These are phyloP conservation scores for Trilocha varians DNA, from an alignment of 2,888 invertebrate species.

Conservation along the genomic window DNA sequence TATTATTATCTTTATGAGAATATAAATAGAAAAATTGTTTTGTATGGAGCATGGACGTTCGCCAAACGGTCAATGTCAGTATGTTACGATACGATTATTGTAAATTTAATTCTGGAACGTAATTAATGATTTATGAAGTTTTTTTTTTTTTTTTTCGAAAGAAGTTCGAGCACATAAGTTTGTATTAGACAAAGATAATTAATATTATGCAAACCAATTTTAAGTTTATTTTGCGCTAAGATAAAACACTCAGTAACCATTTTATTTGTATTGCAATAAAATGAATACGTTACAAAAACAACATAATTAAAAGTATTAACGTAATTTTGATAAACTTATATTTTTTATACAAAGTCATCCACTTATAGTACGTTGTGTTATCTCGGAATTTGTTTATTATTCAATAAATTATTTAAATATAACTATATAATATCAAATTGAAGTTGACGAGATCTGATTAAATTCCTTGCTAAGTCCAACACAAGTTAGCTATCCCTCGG, in stretches of 20 bases:
- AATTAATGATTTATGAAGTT: too few species aligned
- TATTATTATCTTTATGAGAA: constrained; percentile 23
- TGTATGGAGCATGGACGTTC: constrained; percentile 31
- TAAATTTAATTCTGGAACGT: too few species aligned
- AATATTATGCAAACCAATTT: too few species aligned
- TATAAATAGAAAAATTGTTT: constrained; percentile 28
- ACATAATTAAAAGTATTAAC: background rate
- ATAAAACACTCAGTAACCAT: background rate
- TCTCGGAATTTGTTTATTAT: background rate
- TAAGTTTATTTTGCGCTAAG: too few species aligned
- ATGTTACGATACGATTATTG: constrained; percentile 9
- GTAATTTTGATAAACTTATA: background rate
- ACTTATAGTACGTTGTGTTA: background rate
- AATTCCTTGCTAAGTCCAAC: too few species aligned
- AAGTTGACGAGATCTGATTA: too few species aligned
- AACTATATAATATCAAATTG: background rate
- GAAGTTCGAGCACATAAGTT: too few species aligned
- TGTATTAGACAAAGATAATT: too few species aligned
- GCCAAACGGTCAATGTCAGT: constrained; percentile 33
- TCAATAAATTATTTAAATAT: background rate
- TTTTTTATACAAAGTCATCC: background rate
- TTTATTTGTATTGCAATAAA: background rate
- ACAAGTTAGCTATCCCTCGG: too few species aligned
- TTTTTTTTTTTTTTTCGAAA: too few species aligned
- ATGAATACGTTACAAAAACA: background rate